Evolutionary conservation across 2,113 vertebrate genomes (phyloP), one percentile per base, ranked within the genome.

Genomic region (Dasyurus viverrinus): DNA sequence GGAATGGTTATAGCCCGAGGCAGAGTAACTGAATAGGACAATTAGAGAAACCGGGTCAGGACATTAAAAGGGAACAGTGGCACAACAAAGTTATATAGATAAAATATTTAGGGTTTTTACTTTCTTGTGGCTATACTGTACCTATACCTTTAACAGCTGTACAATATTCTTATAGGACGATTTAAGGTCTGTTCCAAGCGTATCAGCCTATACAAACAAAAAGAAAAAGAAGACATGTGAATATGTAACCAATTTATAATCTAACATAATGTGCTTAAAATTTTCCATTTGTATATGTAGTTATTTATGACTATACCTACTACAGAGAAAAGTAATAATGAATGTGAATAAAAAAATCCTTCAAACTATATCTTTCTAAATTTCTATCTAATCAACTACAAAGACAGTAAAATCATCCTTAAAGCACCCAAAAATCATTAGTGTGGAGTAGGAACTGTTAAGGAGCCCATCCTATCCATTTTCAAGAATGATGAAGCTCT

Each of bases 101-200:
- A 42, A 5, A 89, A 0, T 84, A 90, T 47, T 42, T 54, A 95
- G 42, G 36, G 68, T 42, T 42, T 84, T 84, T 84, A 84, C 42
- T 84, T 84, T 42, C 68, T 84, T 84, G 7, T 42, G 68, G 91
- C 2, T 2, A 89, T 96, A 25, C 76, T 19, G 91, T 48, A 93
- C 0, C 91, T 91, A 97, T 98, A 99, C 99, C 99, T 99, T 99
- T 96, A 99, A 98, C 50, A 99, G 98, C 94, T 99, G 99, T 60
- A 99, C 98, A 97, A 99, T 98, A 92, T 99, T 99, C n/a, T 99
- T 98, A 97, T 99, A 99, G 11, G 95, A 93, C 93, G 98, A 98
- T 98, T 98, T 99, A 96, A 99, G 99, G 90, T 99, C 98, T 0
- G 99, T 99, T 93, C 99, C 98, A 90, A 98, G 99, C 97, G 98